These are phyloP conservation scores for Otolemur crassicaudatus DNA, from an alignment of 2,797 vertebrate genomes.

Conservation along the genomic window DNA sequence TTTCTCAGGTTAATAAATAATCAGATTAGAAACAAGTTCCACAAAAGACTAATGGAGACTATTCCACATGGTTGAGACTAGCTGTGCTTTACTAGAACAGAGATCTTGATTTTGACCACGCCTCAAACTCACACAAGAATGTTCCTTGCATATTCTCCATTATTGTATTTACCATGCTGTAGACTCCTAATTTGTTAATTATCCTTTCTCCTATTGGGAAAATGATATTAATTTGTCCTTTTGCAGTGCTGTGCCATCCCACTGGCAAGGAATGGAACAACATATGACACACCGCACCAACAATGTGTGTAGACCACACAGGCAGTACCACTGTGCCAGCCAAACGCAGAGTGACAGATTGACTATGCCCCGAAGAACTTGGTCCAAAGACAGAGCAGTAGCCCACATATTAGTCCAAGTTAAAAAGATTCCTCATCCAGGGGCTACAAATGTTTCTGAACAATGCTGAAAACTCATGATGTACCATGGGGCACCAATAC, in stretches of 20 bases:
- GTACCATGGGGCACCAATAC: background rate
- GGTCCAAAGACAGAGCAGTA: background rate
- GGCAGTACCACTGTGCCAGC: background rate
- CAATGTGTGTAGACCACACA: background rate
- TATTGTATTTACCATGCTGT: background rate
- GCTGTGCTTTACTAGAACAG: background rate
- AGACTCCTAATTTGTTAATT: background rate
- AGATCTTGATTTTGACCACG: background rate
- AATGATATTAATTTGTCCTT: background rate
- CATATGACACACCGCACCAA: background rate
- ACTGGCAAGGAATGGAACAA: background rate
- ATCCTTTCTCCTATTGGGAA: background rate
- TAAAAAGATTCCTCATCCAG: background rate
- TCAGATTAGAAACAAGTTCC: background rate
- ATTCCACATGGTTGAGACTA: background rate
- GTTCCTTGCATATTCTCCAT: background rate
- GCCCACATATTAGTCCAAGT: background rate
- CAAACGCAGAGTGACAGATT: background rate
- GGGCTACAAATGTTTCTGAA: background rate
- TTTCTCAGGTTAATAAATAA: slow-evolving; percentile 36
- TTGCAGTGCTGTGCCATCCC: background rate
- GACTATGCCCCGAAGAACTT: background rate
- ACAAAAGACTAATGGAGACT: background rate
- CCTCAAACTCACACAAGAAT: background rate
- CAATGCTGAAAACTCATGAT: slow-evolving; percentile 1